Conservation (phyloP, 2,797 vertebrate genomes). For the Vipera latastei region DNA sequence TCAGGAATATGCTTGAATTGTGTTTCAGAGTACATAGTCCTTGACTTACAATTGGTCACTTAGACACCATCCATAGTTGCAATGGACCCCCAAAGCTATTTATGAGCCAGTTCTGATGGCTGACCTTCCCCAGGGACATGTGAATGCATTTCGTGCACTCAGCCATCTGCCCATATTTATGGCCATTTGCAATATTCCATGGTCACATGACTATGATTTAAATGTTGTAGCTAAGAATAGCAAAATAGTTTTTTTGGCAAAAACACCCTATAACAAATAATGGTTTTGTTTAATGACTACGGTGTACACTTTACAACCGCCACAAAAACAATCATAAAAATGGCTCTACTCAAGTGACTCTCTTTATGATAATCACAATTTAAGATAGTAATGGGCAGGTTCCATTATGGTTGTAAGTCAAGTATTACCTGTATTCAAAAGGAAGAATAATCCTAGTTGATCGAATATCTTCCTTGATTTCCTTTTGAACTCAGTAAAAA, state of each 20-base stretch:
- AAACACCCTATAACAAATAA: neutral
- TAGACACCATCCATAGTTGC: neutral
- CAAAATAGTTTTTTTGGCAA: neutral
- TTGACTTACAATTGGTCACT: neutral
- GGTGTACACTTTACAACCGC: neutral
- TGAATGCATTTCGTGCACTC: too few species aligned
- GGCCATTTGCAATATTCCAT: neutral
- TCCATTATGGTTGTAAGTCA: neutral
- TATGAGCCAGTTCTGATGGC: neutral
- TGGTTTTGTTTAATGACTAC: neutral
- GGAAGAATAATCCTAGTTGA: neutral
- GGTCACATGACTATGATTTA: neutral
- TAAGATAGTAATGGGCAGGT: neutral
- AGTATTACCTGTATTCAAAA: neutral
- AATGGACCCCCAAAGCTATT: neutral
- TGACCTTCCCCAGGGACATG: neutral
- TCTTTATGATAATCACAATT: neutral
- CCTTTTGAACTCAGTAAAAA: neutral
- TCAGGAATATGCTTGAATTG: neutral
- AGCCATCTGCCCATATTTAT: neutral
- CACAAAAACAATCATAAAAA: neutral
- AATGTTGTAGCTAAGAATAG: neutral
- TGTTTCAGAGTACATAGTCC: neutral
- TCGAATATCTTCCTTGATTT: neutral
- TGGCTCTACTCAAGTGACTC: neutral